phyloP scores from a whole-genome alignment of 2,888 invertebrate species.

The Archips xylosteana region DNA sequence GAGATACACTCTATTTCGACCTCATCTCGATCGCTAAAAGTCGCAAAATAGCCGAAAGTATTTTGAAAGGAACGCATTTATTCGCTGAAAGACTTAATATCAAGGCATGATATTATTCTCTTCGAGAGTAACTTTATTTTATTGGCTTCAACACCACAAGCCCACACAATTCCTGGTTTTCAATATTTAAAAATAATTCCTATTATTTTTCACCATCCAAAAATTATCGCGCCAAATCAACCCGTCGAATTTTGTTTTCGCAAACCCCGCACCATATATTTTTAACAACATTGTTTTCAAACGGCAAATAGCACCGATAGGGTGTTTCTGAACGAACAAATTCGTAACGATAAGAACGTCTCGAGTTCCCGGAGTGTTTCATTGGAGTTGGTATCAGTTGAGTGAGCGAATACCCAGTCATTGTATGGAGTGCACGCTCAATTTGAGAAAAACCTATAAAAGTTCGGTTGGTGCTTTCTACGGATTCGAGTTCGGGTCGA shows the following conservation, averaged over 20 bases:
- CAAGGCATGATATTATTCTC: no score
- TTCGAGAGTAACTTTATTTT: no score
- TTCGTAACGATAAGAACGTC: conserved; percentile 67
- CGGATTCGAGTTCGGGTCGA: conserved; percentile 24
- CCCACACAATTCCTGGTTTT: no score
- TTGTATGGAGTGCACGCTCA: conserved; percentile 40
- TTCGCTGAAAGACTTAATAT: no score
- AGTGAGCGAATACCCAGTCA: conserved; percentile 41
- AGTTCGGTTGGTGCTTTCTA: conserved; percentile 28
- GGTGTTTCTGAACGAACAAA: conserved; percentile 69
- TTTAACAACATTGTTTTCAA: conserved; percentile 62
- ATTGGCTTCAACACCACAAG: no score
- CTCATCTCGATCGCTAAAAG: no score
- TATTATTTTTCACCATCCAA: background rate
- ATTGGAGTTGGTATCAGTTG: conserved; percentile 79
- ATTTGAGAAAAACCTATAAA: conserved; percentile 41
- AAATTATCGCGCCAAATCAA: conserved; percentile 19
- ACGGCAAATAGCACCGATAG: conserved; percentile 71
- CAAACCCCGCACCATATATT: conserved; percentile 42
- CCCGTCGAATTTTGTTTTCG: conserved; percentile 25
- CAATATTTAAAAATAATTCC: no score
- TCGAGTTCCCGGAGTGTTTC: conserved; percentile 71
- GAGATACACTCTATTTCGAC: no score
- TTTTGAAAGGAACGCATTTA: no score
- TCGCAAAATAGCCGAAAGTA: no score